Evolutionary conservation across 2,113 vertebrate species (phyloP), one percentile per base, ranked within the genome.

Genomic region (Hippolais icterina): DNA sequence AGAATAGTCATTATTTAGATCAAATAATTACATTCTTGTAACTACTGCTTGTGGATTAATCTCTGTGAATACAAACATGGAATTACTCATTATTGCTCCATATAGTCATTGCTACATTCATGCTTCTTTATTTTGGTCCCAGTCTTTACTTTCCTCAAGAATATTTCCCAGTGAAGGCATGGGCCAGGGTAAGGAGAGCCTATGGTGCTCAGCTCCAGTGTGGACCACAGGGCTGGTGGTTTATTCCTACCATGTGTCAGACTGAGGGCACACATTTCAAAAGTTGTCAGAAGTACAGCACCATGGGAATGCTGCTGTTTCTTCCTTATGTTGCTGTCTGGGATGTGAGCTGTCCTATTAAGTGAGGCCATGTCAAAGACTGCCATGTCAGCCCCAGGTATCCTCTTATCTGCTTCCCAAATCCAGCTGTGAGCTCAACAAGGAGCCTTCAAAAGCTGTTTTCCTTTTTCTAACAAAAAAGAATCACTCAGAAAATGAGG

Each of bases 171-270:
- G 11, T 28, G 39, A 82, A 76, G 41, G 11, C 23, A 57, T 29
- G 29, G 39, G 8, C 25, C 5, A 35, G 8, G 18, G 17, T 37
- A n/a, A 91, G 41, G 44, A 52, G 9, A 82, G 24, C 10, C 33
- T 0, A 1, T 3, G 4, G 29, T 50, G 7, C 57, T 82, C 39
- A 54, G 35, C 33, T 63, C 7, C 25, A 41, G 56, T 0, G 0
- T 3, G 33, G 49, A 28, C 22, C 22, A 10, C 27, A 25, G 41
- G 35, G 23, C 0, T 0, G 1, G 2, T 16, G 4, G 19, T 41
- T 88, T 49, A 44, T 37, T 79, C 50, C 57, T 31, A 6, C 6
- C 7, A 28, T 37, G 37, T 27, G 20, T 64, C 49, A 61, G 46
- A 49, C 17, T 57, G 33, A 39, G 7, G 4, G n/a, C 37, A 68